phyloP scores from a whole-genome alignment of 1,140 invertebrate species.

The Cecropterus lyciades region DNA sequence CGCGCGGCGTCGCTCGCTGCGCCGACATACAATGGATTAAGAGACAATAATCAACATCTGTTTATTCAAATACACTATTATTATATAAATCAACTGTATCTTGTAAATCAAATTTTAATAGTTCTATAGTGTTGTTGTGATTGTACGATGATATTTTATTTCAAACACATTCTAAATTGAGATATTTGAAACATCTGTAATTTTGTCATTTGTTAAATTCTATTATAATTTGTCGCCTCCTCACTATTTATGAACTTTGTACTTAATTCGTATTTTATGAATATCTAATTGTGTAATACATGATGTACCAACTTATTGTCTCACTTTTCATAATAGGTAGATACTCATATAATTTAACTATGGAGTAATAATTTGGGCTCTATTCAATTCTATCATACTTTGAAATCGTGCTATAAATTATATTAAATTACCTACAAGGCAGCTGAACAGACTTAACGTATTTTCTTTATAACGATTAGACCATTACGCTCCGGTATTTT shows the following conservation, averaged over 20 bases:
- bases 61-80: constrained; percentile 58
- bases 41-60: constrained; percentile 76
- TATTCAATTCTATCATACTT: not conserved
- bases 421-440: constrained; percentile 1
- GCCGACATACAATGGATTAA: constrained; percentile 53
- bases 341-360: not conserved
- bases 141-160: constrained; percentile 3
- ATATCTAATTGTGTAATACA: not conserved
- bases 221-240: not conserved
- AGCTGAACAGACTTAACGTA: constrained; percentile 3
- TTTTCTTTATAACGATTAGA: constrained; percentile 14
- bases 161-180: not conserved
- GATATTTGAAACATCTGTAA: not conserved
- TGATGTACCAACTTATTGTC: constrained; percentile 7
- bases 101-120: constrained; percentile 14
- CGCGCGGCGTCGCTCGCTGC: constrained; percentile 24
- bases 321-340: constrained; percentile 12
- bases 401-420: too few species aligned
- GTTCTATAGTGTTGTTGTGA: constrained; percentile 18
- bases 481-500: not conserved
- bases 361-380: not conserved
- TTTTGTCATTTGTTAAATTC: not conserved
- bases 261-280: constrained; percentile 18
- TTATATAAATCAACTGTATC: constrained; percentile 33
- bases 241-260: not conserved